A percentile compares a stretch with the other conserved stretches of the same genome.
phyloP scores from a whole-genome alignment of 1,140 invertebrate species.

The Octopus sinensis region DNA sequence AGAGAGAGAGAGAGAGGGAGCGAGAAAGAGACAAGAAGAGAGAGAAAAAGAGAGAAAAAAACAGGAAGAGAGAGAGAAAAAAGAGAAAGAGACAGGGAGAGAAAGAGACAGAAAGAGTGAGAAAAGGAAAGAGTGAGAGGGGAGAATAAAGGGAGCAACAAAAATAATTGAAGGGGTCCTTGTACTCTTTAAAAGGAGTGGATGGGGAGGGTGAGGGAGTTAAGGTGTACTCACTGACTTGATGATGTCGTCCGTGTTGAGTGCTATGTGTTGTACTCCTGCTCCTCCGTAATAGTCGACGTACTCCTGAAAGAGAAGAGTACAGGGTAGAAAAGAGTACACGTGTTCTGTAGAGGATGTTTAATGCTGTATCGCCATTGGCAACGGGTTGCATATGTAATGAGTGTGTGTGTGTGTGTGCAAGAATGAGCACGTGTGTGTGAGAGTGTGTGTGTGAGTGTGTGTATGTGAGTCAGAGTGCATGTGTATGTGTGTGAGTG shows the following conservation, averaged over 20 bases:
- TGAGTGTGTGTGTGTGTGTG: no score
- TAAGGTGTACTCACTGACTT: constrained; percentile 65
- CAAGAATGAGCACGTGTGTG: no score
- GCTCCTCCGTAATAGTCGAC: constrained; percentile 97
- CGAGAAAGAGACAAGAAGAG: no score
- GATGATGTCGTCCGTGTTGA: constrained; percentile 92
- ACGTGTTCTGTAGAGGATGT: background rate
- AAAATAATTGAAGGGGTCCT: background rate
- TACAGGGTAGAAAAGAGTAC: constrained; percentile 10
- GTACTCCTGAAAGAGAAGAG: constrained; percentile 73
- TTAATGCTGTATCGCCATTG: no score
- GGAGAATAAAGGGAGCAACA: background rate
- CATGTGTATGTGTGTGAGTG: no score
- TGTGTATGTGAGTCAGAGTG: no score
- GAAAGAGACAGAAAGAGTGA: background rate
- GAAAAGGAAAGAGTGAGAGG: background rate
- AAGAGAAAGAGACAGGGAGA: background rate
- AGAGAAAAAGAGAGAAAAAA: background rate
- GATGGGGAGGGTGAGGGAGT: background rate
- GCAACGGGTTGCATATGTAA: no score
- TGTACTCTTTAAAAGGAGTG: background rate
- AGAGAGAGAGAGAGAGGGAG: no score
- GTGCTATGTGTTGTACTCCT: constrained; percentile 96
- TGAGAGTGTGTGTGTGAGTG: no score
- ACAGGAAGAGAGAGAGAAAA: background rate